Evolutionary conservation across 2,113 vertebrate species (phyloP), one percentile per base, ranked within the genome.

Genomic region (Choloepus hoffmanni): DNA sequence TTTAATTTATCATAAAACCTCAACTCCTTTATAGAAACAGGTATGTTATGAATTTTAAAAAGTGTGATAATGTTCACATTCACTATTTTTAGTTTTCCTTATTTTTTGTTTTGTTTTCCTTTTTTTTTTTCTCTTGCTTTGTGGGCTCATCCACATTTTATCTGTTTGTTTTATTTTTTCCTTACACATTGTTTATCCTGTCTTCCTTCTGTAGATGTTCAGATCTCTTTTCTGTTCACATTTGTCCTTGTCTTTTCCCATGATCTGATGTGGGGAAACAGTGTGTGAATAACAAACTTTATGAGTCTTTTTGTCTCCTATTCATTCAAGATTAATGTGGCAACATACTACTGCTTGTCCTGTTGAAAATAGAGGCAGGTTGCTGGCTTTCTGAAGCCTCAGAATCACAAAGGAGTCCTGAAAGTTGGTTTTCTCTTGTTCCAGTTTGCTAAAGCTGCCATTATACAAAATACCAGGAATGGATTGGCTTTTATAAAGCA

Each of bases 1-100:
- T 89, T 72, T 26, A 79, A 30, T 90, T 91, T 85, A 62, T 92
- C 85, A 60, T 50, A 63, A 95, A 88, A 48, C 8, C 5, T 43
- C 40, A 36, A 21, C 7, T 50, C 30, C 24, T 77, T 89, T 88
- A 79, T 58, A 65, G 24, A 84, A 94, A 55, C 65, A 77, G 30
- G 16, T 81, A 19, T 70, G 4, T 72, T 72, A 40, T 1, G 16
- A 89, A n/a, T 67, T 76, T 88, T 40, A 87, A 92, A 90, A 73
- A 65, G 16, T 12, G 40, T 55, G 50, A 53, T 62, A 48, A 4
- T 33, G 45, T 79, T 67, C 48, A 45, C 11, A 50, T 43, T 70
- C 30, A n/a, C 7, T 45, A 4, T 77, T 89, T 45, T 82, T 33
- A 85, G 18, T 15, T 77, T 90, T 93, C 48, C n/a, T 76, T 8